These are phyloP conservation scores for Erannis defoliaria DNA, from an alignment of 2,888 invertebrate species.

Conservation along the genomic window DNA sequence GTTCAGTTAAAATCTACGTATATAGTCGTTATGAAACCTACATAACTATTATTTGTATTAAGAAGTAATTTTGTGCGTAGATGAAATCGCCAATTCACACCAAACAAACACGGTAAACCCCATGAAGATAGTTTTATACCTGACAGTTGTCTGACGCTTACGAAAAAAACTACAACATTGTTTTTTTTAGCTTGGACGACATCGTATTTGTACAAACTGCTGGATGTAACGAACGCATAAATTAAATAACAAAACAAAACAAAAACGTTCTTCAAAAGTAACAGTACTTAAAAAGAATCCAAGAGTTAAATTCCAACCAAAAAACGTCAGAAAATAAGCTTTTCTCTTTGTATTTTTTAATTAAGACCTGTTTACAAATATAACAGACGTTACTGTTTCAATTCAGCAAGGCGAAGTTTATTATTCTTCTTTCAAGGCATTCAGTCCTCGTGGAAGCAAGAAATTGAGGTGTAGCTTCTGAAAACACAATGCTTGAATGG, in stretches of 20 bases:
- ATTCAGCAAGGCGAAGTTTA: slow-evolving; percentile 43
- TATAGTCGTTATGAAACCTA: too few relatives aligned
- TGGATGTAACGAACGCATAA: background rate
- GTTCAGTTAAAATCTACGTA: too few relatives aligned
- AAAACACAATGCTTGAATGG: slow-evolving; percentile 26
- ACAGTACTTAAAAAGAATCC: background rate
- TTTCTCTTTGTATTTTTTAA: slow-evolving; percentile 52
- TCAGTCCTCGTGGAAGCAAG: background rate
- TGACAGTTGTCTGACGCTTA: too few relatives aligned
- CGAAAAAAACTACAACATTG: too few relatives aligned
- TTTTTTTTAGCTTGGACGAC: too few relatives aligned
- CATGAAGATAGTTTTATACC: too few relatives aligned
- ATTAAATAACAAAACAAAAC: background rate
- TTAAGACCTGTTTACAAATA: slow-evolving; percentile 57
- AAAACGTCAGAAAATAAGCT: slow-evolving; percentile 29
- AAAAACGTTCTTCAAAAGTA: background rate
- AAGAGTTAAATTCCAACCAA: slow-evolving; percentile 10
- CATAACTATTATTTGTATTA: too few relatives aligned
- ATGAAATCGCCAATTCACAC: too few relatives aligned
- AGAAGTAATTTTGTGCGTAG: too few relatives aligned
- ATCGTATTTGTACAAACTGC: too few relatives aligned
- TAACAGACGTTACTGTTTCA: slow-evolving; percentile 49
- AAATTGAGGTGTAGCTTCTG: slow-evolving; percentile 22
- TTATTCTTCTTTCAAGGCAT: slow-evolving; percentile 32
- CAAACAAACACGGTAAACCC: too few relatives aligned